Base-by-base conservation (phyloP, 2,113 vertebrate genomes). In the Pelecanoides urinatrix region DNA sequence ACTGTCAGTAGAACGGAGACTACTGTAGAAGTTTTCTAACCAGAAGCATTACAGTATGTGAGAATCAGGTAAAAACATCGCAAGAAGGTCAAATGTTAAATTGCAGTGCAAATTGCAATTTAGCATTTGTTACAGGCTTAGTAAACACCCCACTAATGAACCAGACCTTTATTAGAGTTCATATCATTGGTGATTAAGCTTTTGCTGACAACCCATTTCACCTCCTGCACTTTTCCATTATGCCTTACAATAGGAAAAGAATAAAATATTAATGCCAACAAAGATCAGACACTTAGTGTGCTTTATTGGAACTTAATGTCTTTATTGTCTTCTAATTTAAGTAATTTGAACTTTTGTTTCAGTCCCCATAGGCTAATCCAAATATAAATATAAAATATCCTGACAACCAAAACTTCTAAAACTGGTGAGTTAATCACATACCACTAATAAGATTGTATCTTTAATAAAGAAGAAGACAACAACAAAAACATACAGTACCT, bases 401-500 rank as follows among this genome's bases (percentile, higher is more conserved):
- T 45, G 29, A 55, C 29, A 95, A 68, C 8, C 10, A 73, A 75
- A 81, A 79, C 29, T 55, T 77, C 20, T 83, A 71, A 96, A 94
- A 94, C 29, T 47, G 27, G 27, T 49, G 29, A 56, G 56, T 78
- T 81, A 91, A 92, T 53, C 50, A 83, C 25, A 79, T 34, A 68
- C 16, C 40, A 78, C 55, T 38, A 71, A 11, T 68, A 75, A 40
- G 25, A 90, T 2, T 56, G 20, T 10, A 76, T 76, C 13, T 76
- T 90, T 77, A 86, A 76, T 68, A 88, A 78, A 88, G 29, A 42
- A 78, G 61, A 88, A 79, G 50, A 6, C 16, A 13, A 45, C 45
- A 94, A 80, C 42, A 94, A 88, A 74, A 81, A 16, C 11, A 80
- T 42, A 94, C 53, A 56, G 12, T 98, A 99, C 99, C 99, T 99